A percentile compares a stretch with the other conserved stretches of the same genome.
Evolutionary conservation across 2,888 invertebrate species (phyloP).

Genomic region (Carpatolechia fugitivella): DNA sequence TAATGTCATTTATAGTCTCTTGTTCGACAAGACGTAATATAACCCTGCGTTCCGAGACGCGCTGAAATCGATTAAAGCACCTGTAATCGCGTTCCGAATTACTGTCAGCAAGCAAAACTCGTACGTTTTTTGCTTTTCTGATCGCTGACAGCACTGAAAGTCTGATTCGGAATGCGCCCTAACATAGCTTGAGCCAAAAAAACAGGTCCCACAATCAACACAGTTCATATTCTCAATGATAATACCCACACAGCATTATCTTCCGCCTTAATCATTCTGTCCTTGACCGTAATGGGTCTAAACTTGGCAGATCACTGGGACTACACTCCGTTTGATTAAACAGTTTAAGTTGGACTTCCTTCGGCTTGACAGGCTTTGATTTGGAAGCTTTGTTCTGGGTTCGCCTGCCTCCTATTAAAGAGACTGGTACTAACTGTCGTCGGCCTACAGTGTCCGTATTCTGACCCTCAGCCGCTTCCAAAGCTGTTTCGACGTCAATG

Average conservation of each 20-base stretch:
- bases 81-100: too few relatives aligned
- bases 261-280: conserved; percentile 66
- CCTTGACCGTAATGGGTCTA: conserved; percentile 61
- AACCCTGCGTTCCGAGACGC: too few relatives aligned
- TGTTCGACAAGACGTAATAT: too few relatives aligned
- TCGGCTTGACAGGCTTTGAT: conserved; percentile 41
- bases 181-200: background rate
- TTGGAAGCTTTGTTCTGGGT: conserved; percentile 21
- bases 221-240: conserved; percentile 37
- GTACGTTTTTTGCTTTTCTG: too few relatives aligned
- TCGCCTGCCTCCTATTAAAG: conserved; percentile 28
- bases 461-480: conserved; percentile 71
- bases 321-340: conserved; percentile 61
- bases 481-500: conserved; percentile 72
- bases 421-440: conserved; percentile 53
- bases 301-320: conserved; percentile 54
- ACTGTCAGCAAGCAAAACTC: too few relatives aligned
- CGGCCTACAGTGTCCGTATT: conserved; percentile 44
- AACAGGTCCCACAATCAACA: background rate
- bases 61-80: too few relatives aligned
- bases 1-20: too few relatives aligned
- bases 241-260: conserved; percentile 56
- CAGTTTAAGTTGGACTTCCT: conserved; percentile 65
- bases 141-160: too few relatives aligned
- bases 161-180: too few relatives aligned